Evolutionary conservation across 2,797 vertebrate species (phyloP), one percentile per base, ranked within the genome.

Genomic region (Pitangus sulphuratus): DNA sequence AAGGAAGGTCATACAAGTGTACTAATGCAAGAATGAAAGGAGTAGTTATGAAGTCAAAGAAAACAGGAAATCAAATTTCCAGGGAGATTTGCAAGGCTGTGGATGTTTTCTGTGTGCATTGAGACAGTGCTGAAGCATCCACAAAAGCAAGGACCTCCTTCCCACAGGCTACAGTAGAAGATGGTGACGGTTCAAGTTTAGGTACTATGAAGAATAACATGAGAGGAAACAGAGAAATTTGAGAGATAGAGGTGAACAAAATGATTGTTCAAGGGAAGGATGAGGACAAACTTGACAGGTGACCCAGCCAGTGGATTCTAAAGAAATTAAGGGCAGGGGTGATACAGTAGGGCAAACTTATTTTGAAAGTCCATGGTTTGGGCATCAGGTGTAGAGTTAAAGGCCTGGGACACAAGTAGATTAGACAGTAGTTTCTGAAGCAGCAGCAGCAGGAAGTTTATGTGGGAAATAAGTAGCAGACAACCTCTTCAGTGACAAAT

Each of bases 381-480:
- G 30, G 30, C 24, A 60, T 62, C 33, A 66, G 9, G 44, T 50
- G 8, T 28, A 70, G 33, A 81, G 78, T 70, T 87, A 69, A 87
- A 86, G 68, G n/a, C 45, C 76, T 76, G 54, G 28, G 19, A 75
- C 7, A 4, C 19, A 76, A 83, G 31, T 8, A 2, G 62, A 86
- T 71, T 72, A 84, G 77, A 84, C 76, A 90, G 84, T n/a, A 82
- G n/a, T 82, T 90, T 91, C 80, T 90, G 66, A 91, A 94, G 80
- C 57, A 94, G 76, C 80, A 93, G 72, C 30, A 86, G 70, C 89
- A 94, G 94, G 95, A 97, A 95, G 91, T 82, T 96, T 90, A 87
- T 78, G 62, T 66, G 72, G 94, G 89, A 96, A 97, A 95, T 76
- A 90, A 96, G 94, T 81, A 94, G 91, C 92, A 92, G 79, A 82